Percentiles rank a stretch among this genome's conserved stretches.
phyloP scores from a whole-genome alignment of 2,113 vertebrate species.

The Bambusicola thoracicus region DNA sequence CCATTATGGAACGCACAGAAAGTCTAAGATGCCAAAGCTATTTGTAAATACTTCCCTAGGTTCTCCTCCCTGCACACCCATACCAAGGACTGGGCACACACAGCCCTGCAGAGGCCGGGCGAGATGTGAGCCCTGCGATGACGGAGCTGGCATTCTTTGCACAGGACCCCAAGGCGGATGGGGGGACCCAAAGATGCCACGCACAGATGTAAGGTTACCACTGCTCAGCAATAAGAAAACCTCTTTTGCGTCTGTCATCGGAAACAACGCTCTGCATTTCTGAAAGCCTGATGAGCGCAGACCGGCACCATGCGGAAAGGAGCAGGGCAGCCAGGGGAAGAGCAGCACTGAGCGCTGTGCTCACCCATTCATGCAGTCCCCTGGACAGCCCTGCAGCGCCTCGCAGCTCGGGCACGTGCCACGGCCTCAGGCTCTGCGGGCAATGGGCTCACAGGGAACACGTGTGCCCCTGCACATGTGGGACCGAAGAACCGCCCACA shows the following conservation, averaged over 20 bases:
- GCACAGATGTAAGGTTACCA: neutral
- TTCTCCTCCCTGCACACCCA: neutral
- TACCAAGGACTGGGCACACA: neutral
- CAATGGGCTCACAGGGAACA: fast-evolving
- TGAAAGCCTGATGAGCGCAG: neutral
- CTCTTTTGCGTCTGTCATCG: neutral
- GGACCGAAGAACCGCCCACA: neutral
- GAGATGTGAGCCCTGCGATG: neutral
- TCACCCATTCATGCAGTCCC: too few species aligned
- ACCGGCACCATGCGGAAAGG: neutral
- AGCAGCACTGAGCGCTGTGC: neutral
- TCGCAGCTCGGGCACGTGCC: fast-evolving
- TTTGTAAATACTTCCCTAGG: neutral
- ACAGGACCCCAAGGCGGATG: neutral
- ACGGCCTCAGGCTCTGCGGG: neutral
- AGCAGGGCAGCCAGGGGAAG: neutral
- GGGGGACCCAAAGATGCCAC: neutral
- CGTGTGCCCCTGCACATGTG: neutral
- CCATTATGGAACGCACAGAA: neutral
- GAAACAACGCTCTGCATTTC: neutral
- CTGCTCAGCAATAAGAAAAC: neutral
- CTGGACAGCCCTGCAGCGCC: neutral
- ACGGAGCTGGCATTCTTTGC: neutral
- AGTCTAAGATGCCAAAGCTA: neutral
- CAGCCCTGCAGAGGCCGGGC: neutral